Conservation (phyloP, 2,797 vertebrate species). For the Pangasius djambal region DNA sequence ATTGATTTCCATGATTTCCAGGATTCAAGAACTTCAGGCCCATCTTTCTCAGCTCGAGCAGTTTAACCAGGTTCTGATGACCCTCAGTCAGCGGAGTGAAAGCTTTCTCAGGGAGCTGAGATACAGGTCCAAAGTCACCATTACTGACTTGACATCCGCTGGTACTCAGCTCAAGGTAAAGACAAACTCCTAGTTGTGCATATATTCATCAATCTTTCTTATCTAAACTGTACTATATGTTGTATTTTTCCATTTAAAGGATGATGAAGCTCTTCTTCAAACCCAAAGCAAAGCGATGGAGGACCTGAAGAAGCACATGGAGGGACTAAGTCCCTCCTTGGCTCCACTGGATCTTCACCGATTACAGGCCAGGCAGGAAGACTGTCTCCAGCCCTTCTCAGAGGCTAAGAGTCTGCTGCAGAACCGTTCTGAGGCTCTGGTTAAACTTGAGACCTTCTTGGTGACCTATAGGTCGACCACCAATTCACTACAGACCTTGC, state of each 20-base stretch:
- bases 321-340: conserved; percentile 75
- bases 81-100: conserved; percentile 87
- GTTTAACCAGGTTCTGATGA: conserved; percentile 83
- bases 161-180: conserved; percentile 83
- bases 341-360: conserved; percentile 77
- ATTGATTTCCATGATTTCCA: conserved; percentile 56
- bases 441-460: conserved; percentile 78
- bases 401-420: conserved; percentile 82
- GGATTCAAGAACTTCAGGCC: conserved; percentile 79
- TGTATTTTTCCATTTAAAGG: conserved; percentile 70
- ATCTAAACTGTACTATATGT: not conserved
- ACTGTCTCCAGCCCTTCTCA: conserved; percentile 85
- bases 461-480: conserved; percentile 68
- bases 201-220: not conserved
- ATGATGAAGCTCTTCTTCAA: conserved; percentile 76
- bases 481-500: conserved; percentile 71
- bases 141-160: conserved; percentile 76
- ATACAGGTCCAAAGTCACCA: conserved; percentile 81
- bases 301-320: conserved; percentile 75
- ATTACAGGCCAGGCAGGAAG: conserved; percentile 82
- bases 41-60: conserved; percentile 80
- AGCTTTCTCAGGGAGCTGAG: conserved; percentile 84
- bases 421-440: conserved; percentile 78
- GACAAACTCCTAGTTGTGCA: not conserved
- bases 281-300: conserved; percentile 70